These are phyloP conservation scores for Forpus xanthops DNA, from an alignment of 2,797 vertebrate genomes.

Conservation along the genomic window DNA sequence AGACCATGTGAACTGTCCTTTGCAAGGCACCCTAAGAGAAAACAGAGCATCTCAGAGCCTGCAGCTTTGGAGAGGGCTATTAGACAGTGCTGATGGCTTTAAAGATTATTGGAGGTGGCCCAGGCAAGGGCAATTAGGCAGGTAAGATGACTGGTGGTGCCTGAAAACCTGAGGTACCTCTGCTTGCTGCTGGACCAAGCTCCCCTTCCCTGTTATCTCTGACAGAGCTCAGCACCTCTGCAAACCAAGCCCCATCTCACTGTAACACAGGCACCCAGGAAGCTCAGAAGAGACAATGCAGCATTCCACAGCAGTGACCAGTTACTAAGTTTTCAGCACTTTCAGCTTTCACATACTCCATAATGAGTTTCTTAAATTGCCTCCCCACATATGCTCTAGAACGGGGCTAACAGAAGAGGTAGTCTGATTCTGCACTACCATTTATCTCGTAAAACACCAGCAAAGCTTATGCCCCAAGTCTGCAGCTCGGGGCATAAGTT, in stretches of 20 bases:
- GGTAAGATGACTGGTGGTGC: not conserved
- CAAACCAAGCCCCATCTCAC: not conserved
- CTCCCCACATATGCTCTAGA: not conserved
- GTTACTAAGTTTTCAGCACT: not conserved
- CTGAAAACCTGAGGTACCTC: not conserved
- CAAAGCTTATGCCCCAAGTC: accelerated
- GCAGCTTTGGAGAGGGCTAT: not conserved
- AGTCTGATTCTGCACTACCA: not conserved
- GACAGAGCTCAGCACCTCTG: not conserved
- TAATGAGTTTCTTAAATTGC: not conserved
- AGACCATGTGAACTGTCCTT: not conserved
- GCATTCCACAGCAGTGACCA: accelerated
- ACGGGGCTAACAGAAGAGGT: not conserved
- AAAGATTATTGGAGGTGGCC: not conserved
- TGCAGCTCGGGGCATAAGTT: not conserved
- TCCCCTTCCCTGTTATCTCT: not conserved
- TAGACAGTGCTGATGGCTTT: not conserved
- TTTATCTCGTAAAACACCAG: not conserved
- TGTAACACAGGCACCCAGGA: not conserved
- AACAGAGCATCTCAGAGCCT: not conserved
- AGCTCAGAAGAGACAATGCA: not conserved
- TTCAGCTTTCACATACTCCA: not conserved
- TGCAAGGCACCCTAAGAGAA: not conserved
- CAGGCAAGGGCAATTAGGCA: not conserved
- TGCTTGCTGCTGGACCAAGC: not conserved